Conservation (phyloP, 2,113 vertebrate species). For the Tinamus guttatus region DNA sequence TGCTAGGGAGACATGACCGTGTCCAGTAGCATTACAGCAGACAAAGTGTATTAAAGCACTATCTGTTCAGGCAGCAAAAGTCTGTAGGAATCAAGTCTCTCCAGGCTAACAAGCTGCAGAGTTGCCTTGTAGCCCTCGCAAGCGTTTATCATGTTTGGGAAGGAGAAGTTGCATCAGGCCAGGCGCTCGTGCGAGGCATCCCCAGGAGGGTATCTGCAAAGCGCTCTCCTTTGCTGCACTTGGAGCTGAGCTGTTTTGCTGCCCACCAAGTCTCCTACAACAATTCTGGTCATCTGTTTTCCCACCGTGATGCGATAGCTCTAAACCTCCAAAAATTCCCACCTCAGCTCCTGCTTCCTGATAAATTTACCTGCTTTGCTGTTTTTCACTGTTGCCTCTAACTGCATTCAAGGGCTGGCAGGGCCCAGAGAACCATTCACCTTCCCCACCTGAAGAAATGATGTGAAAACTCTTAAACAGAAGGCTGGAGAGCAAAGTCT, state of each 20-base stretch:
- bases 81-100: not conserved
- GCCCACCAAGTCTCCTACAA: not conserved
- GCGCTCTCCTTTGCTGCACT: not conserved
- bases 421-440: not conserved
- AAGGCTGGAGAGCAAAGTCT: not conserved
- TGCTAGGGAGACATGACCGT: accelerated
- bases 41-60: not conserved
- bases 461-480: not conserved
- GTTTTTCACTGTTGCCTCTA: not conserved
- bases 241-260: not conserved
- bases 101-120: not conserved
- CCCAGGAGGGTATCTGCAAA: not conserved
- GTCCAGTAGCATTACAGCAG: accelerated
- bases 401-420: not conserved
- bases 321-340: not conserved
- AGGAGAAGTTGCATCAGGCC: not conserved
- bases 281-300: not conserved
- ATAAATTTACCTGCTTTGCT: not conserved
- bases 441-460: not conserved
- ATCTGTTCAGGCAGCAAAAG: not conserved
- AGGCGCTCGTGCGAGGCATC: not conserved
- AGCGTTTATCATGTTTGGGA: not conserved
- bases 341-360: not conserved
- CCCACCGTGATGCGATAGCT: not conserved
- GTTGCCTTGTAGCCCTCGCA: not conserved